Conservation (phyloP, 1,140 invertebrate species). For the Rhagoletis pomonella region DNA sequence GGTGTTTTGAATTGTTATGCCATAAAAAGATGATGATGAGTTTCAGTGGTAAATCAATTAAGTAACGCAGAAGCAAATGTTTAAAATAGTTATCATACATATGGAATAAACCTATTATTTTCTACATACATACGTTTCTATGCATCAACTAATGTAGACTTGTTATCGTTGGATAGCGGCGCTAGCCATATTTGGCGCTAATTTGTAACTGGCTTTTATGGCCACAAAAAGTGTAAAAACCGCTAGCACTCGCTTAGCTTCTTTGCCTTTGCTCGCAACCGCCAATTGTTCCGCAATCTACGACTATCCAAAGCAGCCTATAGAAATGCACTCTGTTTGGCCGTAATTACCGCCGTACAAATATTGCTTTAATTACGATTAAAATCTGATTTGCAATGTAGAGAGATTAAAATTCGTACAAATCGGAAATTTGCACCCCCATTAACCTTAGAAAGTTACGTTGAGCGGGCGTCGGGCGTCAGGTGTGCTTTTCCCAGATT, state of each 20-base stretch:
- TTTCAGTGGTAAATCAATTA: slow-evolving; percentile 46
- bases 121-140: background rate
- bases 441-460: slow-evolving; percentile 45
- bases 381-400: slow-evolving; percentile 3
- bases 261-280: background rate
- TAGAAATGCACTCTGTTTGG: too few relatives aligned
- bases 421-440: slow-evolving; percentile 26
- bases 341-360: background rate
- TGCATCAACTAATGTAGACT: background rate
- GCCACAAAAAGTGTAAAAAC: too few relatives aligned
- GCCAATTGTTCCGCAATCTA: background rate
- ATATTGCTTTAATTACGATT: slow-evolving; percentile 37
- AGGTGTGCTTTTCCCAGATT: background rate
- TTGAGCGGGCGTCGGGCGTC: background rate
- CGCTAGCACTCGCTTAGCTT: too few relatives aligned
- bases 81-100: background rate
- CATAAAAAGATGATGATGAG: slow-evolving; percentile 33
- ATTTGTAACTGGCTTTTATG: background rate
- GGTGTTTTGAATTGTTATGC: slow-evolving; percentile 6
- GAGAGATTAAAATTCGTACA: slow-evolving; percentile 39
- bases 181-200: background rate
- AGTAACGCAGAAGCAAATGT: slow-evolving; percentile 27
- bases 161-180: background rate
- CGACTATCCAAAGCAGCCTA: too few relatives aligned
- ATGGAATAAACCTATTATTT: background rate